Evolutionary conservation across 2,888 invertebrate species (phyloP).

Genomic region (Cheilosia vernalis): DNA sequence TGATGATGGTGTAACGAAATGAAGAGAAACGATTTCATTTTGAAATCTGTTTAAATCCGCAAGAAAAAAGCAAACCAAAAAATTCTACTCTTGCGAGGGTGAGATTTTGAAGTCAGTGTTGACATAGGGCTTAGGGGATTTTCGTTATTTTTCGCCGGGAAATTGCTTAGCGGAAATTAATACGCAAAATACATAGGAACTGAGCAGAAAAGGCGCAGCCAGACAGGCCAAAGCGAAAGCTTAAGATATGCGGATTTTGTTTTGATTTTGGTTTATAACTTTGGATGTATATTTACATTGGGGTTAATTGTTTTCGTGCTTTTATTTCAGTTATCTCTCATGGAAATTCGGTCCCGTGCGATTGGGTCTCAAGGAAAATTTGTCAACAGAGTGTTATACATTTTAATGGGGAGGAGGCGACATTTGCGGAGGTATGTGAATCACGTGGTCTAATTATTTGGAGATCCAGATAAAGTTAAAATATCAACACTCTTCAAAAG

Average conservation of each 20-base stretch:
- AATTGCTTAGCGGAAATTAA: slow-evolving; percentile 70
- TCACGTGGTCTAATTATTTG: too few species aligned
- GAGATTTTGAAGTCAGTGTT: slow-evolving; percentile 70
- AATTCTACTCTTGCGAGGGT: slow-evolving; percentile 60
- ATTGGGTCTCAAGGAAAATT: background rate
- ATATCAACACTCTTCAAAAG: too few species aligned
- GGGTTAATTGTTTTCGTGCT: slow-evolving; percentile 59
- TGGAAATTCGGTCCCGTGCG: slow-evolving; percentile 5
- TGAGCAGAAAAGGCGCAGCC: slow-evolving; percentile 14
- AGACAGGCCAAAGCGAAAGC: slow-evolving; percentile 20
- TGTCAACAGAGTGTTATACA: too few species aligned
- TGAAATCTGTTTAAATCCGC: slow-evolving; percentile 70
- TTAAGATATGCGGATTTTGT: slow-evolving; percentile 43
- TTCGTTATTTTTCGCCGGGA: slow-evolving; percentile 37
- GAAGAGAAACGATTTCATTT: slow-evolving; percentile 67
- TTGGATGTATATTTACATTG: slow-evolving; percentile 41
- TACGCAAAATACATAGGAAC: slow-evolving; percentile 55
- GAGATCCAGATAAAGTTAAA: too few species aligned
- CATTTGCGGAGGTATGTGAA: too few species aligned
- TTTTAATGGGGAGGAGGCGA: too few species aligned
- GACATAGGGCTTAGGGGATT: slow-evolving; percentile 72
- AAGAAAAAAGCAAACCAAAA: slow-evolving; percentile 14
- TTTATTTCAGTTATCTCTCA: background rate
- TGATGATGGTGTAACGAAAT: slow-evolving; percentile 44
- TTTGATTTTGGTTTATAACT: slow-evolving; percentile 60